Evolutionary conservation across 1,140 invertebrate genomes (phyloP).

Genomic region (Sinella curviseta): DNA sequence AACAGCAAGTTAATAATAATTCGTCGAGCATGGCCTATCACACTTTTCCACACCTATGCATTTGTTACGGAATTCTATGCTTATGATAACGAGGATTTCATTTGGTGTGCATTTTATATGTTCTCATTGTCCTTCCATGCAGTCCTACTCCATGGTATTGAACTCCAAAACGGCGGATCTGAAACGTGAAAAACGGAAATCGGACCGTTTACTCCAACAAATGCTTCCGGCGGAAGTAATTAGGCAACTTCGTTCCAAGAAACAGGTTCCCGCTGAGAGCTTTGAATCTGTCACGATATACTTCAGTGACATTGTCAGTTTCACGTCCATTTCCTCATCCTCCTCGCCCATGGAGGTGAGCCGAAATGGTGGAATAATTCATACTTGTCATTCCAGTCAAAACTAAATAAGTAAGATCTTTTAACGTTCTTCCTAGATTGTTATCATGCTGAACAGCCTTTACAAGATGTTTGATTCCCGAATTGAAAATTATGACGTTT

Average conservation of each 20-base stretch:
- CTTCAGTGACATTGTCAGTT: slow-evolving; percentile 57
- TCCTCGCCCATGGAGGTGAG: slow-evolving; percentile 56
- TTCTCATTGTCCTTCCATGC: background rate
- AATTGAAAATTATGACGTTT: slow-evolving; percentile 57
- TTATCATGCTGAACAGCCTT: slow-evolving; percentile 56
- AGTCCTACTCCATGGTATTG: slow-evolving; percentile 48
- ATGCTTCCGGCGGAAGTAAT: slow-evolving; percentile 58
- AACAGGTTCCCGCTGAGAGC: slow-evolving; percentile 56
- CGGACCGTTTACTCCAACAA: slow-evolving; percentile 58
- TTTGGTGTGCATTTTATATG: no score
- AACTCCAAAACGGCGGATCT: slow-evolving; percentile 54
- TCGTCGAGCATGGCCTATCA: no score
- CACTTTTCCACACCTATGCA: no score
- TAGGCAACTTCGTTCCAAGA: slow-evolving; percentile 56
- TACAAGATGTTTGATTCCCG: slow-evolving; percentile 57
- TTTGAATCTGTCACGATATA: slow-evolving; percentile 57
- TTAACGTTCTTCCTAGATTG: slow-evolving; percentile 50
- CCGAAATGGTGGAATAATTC: no score
- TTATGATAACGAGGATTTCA: no score
- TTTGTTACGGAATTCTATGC: no score
- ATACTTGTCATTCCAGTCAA: no score
- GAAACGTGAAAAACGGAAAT: slow-evolving; percentile 57
- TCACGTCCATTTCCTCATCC: slow-evolving; percentile 54
- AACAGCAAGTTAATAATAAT: no score
- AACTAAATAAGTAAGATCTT: no score